Conservation (phyloP, 2,113 vertebrate genomes). For the Pseudopodoces humilis region DNA sequence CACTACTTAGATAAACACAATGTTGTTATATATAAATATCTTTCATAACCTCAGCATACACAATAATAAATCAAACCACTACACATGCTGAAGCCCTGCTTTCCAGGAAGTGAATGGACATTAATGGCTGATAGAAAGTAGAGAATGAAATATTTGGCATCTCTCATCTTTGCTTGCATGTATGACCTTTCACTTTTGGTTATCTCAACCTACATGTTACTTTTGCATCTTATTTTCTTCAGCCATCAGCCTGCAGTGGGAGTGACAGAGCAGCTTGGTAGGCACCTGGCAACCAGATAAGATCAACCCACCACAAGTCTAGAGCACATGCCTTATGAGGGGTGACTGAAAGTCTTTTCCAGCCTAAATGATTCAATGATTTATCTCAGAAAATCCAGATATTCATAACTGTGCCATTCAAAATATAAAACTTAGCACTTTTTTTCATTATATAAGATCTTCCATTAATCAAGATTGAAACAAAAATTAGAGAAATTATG, state of each 20-base stretch:
- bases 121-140: background rate
- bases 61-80: background rate
- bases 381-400: background rate
- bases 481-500: background rate
- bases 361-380: background rate
- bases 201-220: accelerated
- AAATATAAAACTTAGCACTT: background rate
- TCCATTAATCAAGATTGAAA: background rate
- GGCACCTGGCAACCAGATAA: background rate
- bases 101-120: accelerated
- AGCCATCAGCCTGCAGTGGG: background rate
- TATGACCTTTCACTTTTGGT: accelerated
- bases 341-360: background rate
- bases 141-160: background rate
- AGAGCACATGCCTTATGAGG: no score
- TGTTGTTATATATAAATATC: background rate
- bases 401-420: background rate
- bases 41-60: background rate
- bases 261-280: background rate
- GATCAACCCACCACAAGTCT: background rate
- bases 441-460: background rate
- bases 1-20: background rate
- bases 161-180: accelerated
- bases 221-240: background rate
- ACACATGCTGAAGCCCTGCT: background rate